Evolutionary conservation across 2,888 invertebrate species (phyloP), one percentile per base, ranked within the genome.

Genomic region (Cantharis rufa): DNA sequence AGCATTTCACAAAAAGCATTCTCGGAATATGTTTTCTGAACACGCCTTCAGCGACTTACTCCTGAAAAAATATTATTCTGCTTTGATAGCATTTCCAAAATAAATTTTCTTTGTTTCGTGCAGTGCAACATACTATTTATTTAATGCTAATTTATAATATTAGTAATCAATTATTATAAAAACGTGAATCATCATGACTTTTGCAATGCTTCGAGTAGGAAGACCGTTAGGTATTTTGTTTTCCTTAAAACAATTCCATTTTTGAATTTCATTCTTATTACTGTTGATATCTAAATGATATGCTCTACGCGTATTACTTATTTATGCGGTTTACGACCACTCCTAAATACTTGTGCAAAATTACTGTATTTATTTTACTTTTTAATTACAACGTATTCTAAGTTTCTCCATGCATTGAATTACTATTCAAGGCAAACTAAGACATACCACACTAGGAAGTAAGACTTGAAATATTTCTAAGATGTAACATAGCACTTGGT

Each of bases 321-420:
- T 48, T 48, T 48, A 48, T 48, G 21, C 27, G 66, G 13, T 66
- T 48, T 24, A 32, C 66, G 72, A 72, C 64, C 72, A 32, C 72
- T 66, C 72, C 72, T 66, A 72, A 72, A 72, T 72, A 72, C 66
- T 66, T 72, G n/a, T 72, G 18, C n/a, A 71, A 63, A 72, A 48
- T 72, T 72, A 27, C 61, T 66, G 66, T 48, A 72, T 72, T 72
- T 64, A 72, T 72, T 66, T 72, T 18, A 66, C 72, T 21, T 72
- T 72, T 72, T 48, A 72, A 64, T 66, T n/a, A 9, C 48, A 48
- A 7, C 48, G n/a, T 48, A 48, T 48, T 48, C 48, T 2, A n/a
- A 48, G 48, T 48, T 48, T 48, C 48, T 48, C 48, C 48, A 48
- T 48, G 48, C 48, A 48, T 48, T 48, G 48, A 48, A 48, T 48